Conservation (phyloP, 2,113 vertebrate genomes). For the Oophaga pumilio region DNA sequence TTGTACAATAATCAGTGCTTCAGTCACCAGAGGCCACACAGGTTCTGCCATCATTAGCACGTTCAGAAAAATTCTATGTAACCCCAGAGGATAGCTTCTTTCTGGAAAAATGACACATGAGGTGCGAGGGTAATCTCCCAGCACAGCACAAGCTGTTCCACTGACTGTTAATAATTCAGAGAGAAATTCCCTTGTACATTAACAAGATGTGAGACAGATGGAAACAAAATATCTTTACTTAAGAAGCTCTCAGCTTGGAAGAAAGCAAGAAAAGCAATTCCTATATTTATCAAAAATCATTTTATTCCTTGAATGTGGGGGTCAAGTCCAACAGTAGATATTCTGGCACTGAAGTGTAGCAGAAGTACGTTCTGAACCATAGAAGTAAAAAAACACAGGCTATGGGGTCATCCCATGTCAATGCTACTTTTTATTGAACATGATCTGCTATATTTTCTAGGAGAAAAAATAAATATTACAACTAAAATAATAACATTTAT, state of each 20-base stretch:
- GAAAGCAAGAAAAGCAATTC: not conserved
- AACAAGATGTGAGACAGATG: not conserved
- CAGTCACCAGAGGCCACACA: not conserved
- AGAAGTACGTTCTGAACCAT: no score
- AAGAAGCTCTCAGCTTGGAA: not conserved
- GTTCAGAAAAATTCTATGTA: not conserved
- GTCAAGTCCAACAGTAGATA: no score
- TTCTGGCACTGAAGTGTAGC: no score
- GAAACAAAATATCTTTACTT: not conserved
- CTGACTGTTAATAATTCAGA: slow-evolving; percentile 24
- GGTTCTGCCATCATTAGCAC: slow-evolving; percentile 21
- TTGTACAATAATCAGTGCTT: not conserved
- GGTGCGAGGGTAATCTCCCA: slow-evolving; percentile 34
- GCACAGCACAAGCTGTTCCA: slow-evolving; percentile 17
- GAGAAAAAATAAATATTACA: no score
- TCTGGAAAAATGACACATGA: slow-evolving; percentile 13
- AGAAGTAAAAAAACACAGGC: no score
- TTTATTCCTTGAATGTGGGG: no score
- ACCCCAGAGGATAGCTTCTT: not conserved
- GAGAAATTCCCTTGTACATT: not conserved
- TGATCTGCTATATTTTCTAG: no score
- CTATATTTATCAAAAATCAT: not conserved
- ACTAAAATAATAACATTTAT: no score
- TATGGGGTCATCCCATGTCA: no score
- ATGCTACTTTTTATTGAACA: no score